Evolutionary conservation across 2,888 invertebrate genomes (phyloP).

Genomic region (Melipona beecheii): DNA sequence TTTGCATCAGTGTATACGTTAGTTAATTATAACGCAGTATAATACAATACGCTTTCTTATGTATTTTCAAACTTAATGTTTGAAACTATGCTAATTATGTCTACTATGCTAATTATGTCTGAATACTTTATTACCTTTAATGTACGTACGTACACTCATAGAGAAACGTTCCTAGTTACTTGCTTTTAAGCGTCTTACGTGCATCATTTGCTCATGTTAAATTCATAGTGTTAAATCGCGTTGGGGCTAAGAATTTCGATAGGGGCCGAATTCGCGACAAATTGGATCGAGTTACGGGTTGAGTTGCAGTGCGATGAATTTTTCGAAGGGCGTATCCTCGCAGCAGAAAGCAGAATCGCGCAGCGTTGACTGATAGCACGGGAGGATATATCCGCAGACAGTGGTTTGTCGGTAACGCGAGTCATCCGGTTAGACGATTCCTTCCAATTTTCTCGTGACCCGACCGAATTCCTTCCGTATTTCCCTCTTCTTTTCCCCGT

Average conservation of each 20-base stretch:
- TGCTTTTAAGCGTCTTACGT: neutral
- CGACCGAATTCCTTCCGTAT: neutral
- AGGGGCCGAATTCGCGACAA: neutral
- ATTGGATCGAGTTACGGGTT: neutral
- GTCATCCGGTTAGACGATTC: slow-evolving; percentile 40
- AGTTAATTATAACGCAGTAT: no score
- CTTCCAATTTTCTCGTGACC: neutral
- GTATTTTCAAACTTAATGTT: no score
- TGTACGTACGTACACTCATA: neutral
- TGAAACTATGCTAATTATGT: no score
- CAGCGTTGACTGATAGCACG: slow-evolving; percentile 6
- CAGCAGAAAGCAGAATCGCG: neutral
- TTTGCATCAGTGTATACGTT: no score
- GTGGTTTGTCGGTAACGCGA: slow-evolving; percentile 30
- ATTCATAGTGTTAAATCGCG: neutral
- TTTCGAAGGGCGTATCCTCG: neutral
- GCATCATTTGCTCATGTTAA: neutral
- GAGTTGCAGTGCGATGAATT: slow-evolving; percentile 1
- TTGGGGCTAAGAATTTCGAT: neutral
- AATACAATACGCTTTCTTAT: no score
- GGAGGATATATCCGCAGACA: slow-evolving; percentile 22
- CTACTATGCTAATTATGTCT: no score
- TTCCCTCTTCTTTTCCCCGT: neutral
- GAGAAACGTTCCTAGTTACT: neutral
- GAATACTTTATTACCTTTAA: no score